Conservation (phyloP, 1,140 invertebrate species). For the Aphis craccivora region DNA sequence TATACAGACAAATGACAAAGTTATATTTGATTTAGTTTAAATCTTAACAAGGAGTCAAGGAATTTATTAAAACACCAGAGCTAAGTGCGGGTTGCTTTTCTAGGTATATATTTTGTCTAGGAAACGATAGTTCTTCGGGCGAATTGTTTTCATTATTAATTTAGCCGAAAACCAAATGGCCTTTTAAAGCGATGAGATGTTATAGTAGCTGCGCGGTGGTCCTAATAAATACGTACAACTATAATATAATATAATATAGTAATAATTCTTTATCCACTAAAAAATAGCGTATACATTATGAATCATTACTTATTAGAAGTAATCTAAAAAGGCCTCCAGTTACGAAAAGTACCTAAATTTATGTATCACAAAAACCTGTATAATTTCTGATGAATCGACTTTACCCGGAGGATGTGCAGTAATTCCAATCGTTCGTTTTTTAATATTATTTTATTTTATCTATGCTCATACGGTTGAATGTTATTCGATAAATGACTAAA, state of each 20-base stretch:
- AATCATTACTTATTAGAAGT: conserved; percentile 16
- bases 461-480: background rate
- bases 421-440: background rate
- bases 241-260: background rate
- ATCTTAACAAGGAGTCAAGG: no score
- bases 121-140: no score
- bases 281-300: conserved; percentile 8
- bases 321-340: conserved; percentile 21
- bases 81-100: background rate
- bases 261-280: conserved; percentile 10
- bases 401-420: background rate
- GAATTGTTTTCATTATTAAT: background rate
- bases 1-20: no score
- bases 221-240: background rate
- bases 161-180: background rate
- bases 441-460: background rate
- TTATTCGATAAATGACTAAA: background rate
- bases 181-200: background rate
- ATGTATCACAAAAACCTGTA: background rate
- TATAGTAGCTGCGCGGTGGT: background rate
- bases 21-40: no score
- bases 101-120: background rate
- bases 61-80: background rate
- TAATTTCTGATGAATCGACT: conserved; percentile 17
- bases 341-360: background rate